Base-by-base conservation (phyloP, 2,888 invertebrate species). In the Pinctada fucata region DNA sequence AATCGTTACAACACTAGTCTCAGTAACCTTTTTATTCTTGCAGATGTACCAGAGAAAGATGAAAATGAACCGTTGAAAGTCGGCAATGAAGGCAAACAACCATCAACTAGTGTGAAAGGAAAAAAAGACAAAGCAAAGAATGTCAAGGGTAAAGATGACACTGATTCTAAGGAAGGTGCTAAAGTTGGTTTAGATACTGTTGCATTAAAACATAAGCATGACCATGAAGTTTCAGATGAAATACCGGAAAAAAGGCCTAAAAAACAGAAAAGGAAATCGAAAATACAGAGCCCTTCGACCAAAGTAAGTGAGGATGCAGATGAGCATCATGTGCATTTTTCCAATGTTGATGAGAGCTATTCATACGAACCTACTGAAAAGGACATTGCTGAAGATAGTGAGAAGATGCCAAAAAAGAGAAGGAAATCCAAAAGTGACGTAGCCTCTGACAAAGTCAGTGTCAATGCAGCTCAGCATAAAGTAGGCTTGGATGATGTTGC, bases 181-280 rank as follows among this genome's bases (percentile, higher is more conserved):
- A 58, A 58, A 58, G 65, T 65, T 0, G 66, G 49, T 13, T 45
- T 74, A 66, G 74, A 74, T 50, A 66, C 74, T n/a, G 5, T 73
- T 13, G 73, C 50, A 73, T 52, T 73, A n/a, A 73, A 73, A 47
- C 73, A 73, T 16, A 64, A 64, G 8, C 73, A 72, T 64, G 58
- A 58, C 47, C 13, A 58, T 47, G 72, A 72, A 63, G 64, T 45
- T 31, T 31, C 31, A 1, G 31, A 31, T 31, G 31, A 31, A 31
- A 31, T 31, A 31, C 31, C 31, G 31, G 31, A 1, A 31, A 31
- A 31, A 31, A 31, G 31, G 31, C 31, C 31, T 31, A 31, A 31
- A 31, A 31, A 31, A 31, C 31, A 31, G 31, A 31, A 31, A 31
- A 31, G 31, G 31, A 31, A 31, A 31, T 31, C 31, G 31, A 31